A percentile compares a stretch with the other conserved stretches of the same genome.
phyloP scores from a whole-genome alignment of 1,140 invertebrate genomes.

The Drosophila bipectinata region DNA sequence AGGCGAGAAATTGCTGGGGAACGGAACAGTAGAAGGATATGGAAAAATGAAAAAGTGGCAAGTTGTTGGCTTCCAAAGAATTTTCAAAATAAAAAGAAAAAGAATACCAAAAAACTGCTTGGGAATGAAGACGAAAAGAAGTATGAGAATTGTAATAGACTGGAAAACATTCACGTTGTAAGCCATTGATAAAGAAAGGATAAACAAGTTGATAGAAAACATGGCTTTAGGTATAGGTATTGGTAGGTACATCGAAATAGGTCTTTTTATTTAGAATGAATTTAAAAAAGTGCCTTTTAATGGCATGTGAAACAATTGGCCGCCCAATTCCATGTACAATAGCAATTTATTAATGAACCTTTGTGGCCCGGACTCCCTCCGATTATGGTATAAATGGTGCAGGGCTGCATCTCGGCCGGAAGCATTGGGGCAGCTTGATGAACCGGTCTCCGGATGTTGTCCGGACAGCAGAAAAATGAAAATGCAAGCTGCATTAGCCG shows the following conservation, averaged over 20 bases:
- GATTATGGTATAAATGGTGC: conserved; percentile 27
- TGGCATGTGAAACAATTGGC: not conserved
- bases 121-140: not conserved
- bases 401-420: conserved; percentile 18
- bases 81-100: not conserved
- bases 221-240: no score
- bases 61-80: not conserved
- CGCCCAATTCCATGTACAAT: not conserved
- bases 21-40: conserved; percentile 14
- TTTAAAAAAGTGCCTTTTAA: no score
- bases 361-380: not conserved
- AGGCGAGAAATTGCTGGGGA: conserved; percentile 59
- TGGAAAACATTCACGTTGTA: no score
- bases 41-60: conserved; percentile 1
- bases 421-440: conserved; percentile 33
- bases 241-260: no score
- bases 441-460: conserved; percentile 25
- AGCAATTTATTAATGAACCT: no score
- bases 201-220: no score
- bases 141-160: no score
- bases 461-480: conserved; percentile 12
- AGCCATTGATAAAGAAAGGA: no score
- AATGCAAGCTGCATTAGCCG: conserved; percentile 37
- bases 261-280: no score
- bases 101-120: no score